Conservation (phyloP, 2,797 vertebrate species). For the Naso thynnoides region DNA sequence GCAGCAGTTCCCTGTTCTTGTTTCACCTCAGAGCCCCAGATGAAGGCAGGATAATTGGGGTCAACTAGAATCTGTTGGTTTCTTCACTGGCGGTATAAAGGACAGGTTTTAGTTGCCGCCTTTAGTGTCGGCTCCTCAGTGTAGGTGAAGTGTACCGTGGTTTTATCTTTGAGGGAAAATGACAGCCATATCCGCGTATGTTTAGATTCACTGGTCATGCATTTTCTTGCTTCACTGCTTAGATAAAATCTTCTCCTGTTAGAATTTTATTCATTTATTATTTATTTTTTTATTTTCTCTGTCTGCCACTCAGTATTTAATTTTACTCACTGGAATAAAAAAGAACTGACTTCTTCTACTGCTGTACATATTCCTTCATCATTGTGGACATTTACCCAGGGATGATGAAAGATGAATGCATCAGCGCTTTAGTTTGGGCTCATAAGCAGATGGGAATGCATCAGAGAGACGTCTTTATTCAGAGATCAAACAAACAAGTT, state of each 20-base stretch:
- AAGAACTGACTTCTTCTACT: slow-evolving; percentile 6
- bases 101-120: slow-evolving; percentile 18
- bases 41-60: slow-evolving; percentile 64
- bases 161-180: slow-evolving; percentile 16
- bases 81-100: slow-evolving; percentile 36
- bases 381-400: slow-evolving; percentile 19
- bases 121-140: neutral
- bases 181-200: neutral
- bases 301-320: slow-evolving; percentile 2
- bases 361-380: slow-evolving; percentile 18
- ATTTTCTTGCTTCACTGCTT: neutral
- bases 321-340: slow-evolving; percentile 4
- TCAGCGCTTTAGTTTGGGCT: slow-evolving; percentile 20
- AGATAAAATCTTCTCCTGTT: slow-evolving; percentile 2
- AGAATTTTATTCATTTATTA: neutral
- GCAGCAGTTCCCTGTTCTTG: slow-evolving; percentile 38
- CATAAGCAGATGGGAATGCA: slow-evolving; percentile 19
- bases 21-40: slow-evolving; percentile 39
- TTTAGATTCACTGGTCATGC: slow-evolving; percentile 15
- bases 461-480: slow-evolving; percentile 36
- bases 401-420: slow-evolving; percentile 31
- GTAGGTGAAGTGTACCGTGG: neutral
- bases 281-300: neutral
- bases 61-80: slow-evolving; percentile 49
- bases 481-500: slow-evolving; percentile 20